Evolutionary conservation across 1,140 invertebrate genomes (phyloP).

Genomic region (Thaumetopoea pityocampa): DNA sequence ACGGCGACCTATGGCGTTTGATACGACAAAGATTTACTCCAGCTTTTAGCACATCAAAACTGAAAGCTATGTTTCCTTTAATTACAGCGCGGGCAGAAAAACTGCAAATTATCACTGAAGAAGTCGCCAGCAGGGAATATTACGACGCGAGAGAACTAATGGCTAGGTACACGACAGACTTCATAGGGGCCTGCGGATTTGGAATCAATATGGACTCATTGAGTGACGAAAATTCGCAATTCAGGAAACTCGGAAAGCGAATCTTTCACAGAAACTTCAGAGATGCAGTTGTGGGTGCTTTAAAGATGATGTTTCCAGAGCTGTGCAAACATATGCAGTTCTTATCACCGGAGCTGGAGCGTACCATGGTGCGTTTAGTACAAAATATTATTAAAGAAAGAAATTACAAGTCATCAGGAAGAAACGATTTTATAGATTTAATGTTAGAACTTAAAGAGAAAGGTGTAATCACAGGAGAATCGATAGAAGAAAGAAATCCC

Average conservation of each 20-base stretch:
- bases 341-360: background rate
- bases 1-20: slow-evolving; percentile 72
- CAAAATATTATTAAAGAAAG: slow-evolving; percentile 9
- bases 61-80: slow-evolving; percentile 75
- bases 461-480: slow-evolving; percentile 11
- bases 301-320: slow-evolving; percentile 12
- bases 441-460: slow-evolving; percentile 16
- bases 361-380: slow-evolving; percentile 4
- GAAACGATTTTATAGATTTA: slow-evolving; percentile 23
- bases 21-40: slow-evolving; percentile 76
- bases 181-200: slow-evolving; percentile 31
- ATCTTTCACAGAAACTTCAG: slow-evolving; percentile 6
- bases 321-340: slow-evolving; percentile 3
- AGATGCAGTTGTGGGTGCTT: background rate
- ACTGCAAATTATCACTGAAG: slow-evolving; percentile 28
- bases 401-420: slow-evolving; percentile 12
- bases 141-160: slow-evolving; percentile 33
- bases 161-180: slow-evolving; percentile 37
- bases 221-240: slow-evolving; percentile 15
- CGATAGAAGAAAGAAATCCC: slow-evolving; percentile 5
- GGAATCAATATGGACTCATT: slow-evolving; percentile 28
- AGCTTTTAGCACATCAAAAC: slow-evolving; percentile 76
- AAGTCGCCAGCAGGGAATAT: background rate
- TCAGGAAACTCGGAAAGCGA: slow-evolving; percentile 14
- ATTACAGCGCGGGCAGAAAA: slow-evolving; percentile 49